A percentile compares a stretch with the other conserved stretches of the same genome.
These are phyloP conservation scores for Bubo blakistoni DNA, from an alignment of 2,113 vertebrate genomes.

Conservation along the genomic window DNA sequence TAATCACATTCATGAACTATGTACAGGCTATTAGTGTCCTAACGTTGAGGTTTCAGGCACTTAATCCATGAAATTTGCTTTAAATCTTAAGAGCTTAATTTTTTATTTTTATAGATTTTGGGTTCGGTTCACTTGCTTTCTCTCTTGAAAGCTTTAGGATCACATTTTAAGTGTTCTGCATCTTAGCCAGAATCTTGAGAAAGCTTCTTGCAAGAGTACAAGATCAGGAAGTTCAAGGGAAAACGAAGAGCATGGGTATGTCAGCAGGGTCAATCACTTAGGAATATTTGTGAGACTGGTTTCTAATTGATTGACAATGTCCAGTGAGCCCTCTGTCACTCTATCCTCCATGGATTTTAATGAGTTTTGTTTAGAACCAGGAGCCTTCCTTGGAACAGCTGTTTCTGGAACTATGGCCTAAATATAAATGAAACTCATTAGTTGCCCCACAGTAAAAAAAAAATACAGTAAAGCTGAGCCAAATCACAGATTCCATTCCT, in stretches of 20 bases:
- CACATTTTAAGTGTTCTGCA: neutral
- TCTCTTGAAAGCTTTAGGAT: neutral
- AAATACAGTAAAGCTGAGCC: neutral
- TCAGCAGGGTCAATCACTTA: neutral
- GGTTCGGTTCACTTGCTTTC: neutral
- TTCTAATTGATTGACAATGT: neutral
- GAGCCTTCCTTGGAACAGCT: neutral
- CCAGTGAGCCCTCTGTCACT: neutral
- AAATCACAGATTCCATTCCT: neutral
- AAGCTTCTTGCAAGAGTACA: neutral
- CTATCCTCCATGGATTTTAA: neutral
- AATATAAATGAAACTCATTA: neutral
- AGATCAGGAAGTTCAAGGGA: neutral
- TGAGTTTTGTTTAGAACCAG: neutral
- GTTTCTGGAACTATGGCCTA: neutral
- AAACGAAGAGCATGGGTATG: accelerated
- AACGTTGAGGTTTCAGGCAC: neutral
- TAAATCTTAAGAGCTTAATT: neutral
- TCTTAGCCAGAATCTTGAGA: neutral
- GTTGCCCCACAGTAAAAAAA: neutral
- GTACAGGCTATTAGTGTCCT: neutral
- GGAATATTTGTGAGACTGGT: neutral
- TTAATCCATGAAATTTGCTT: neutral
- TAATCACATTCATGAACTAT: neutral
- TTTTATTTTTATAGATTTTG: neutral